These are phyloP conservation scores for Chionis minor DNA, from an alignment of 2,113 vertebrate genomes.

Conservation along the genomic window DNA sequence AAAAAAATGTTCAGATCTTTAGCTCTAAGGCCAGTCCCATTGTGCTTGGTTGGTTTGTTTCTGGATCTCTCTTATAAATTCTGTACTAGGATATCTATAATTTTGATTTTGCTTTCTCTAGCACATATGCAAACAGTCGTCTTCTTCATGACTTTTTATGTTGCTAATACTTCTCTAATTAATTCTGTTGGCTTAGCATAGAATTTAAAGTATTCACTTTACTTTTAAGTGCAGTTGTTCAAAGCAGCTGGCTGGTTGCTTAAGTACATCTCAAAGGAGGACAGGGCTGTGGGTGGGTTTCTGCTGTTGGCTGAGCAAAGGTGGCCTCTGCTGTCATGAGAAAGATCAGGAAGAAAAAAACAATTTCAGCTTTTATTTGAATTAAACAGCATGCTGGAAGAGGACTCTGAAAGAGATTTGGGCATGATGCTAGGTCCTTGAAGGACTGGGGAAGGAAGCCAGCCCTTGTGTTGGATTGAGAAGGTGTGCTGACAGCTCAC, in stretches of 20 bases:
- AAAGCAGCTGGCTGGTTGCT: not conserved
- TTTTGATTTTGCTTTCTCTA: not conserved
- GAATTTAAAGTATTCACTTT: not conserved
- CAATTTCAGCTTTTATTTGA: not conserved
- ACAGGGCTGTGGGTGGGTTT: not conserved
- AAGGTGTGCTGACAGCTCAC: not conserved
- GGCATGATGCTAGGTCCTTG: not conserved
- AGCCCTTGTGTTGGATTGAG: not conserved
- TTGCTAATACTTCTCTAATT: not conserved
- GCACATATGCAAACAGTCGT: not conserved
- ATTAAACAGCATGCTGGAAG: not conserved
- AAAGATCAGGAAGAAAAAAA: not conserved
- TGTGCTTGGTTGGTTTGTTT: not conserved
- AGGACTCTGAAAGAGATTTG: not conserved
- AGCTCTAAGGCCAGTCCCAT: not conserved
- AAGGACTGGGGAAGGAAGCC: not conserved
- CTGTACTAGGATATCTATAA: not conserved
- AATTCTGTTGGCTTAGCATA: not conserved
- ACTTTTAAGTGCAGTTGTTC: not conserved
- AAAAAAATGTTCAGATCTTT: not conserved
- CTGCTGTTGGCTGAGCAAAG: not conserved
- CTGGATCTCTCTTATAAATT: not conserved
- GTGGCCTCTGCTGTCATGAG: not conserved
- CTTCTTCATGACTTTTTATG: not conserved
- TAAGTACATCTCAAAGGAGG: not conserved